Evolutionary conservation across 2,888 invertebrate genomes (phyloP).

Genomic region (Cordylochernes scorpioides): DNA sequence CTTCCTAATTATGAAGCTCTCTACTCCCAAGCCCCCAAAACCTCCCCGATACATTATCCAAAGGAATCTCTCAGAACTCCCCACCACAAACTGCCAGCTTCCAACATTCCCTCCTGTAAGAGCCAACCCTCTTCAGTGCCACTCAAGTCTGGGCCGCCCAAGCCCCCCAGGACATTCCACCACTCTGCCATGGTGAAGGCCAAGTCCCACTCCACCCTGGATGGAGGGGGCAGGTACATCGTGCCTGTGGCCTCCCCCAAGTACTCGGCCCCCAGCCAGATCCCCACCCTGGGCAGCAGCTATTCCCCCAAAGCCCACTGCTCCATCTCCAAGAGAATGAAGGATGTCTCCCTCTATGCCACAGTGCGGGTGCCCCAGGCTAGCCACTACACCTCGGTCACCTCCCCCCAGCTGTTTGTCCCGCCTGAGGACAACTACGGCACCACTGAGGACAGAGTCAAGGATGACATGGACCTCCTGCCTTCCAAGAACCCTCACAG

Average conservation of each 20-base stretch:
- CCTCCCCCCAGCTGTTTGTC: too few species aligned
- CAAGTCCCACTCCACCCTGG: neutral
- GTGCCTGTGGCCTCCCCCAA: slow-evolving; percentile 12
- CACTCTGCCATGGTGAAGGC: slow-evolving; percentile 1
- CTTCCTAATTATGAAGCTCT: too few species aligned
- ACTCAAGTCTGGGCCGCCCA: slow-evolving; percentile 12
- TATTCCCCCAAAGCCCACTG: neutral
- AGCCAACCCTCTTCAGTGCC: too few species aligned
- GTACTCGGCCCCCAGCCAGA: slow-evolving; percentile 4
- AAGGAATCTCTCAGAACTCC: too few species aligned
- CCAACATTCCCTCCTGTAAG: too few species aligned
- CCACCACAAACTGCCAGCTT: too few species aligned
- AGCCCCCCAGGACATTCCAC: slow-evolving; percentile 11
- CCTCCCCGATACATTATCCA: too few species aligned
- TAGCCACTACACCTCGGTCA: too few species aligned
- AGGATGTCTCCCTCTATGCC: too few species aligned
- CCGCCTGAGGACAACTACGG: too few species aligned
- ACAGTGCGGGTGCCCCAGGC: too few species aligned
- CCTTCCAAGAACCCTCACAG: slow-evolving; percentile 10
- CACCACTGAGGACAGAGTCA: slow-evolving; percentile 7
- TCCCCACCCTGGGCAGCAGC: neutral
- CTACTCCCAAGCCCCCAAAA: too few species aligned
- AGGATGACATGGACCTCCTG: slow-evolving; percentile 12
- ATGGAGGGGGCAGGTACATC: slow-evolving; percentile 9
- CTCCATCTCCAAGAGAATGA: neutral